Evolutionary conservation across 2,113 vertebrate genomes (phyloP).

Genomic region (Zeus faber): DNA sequence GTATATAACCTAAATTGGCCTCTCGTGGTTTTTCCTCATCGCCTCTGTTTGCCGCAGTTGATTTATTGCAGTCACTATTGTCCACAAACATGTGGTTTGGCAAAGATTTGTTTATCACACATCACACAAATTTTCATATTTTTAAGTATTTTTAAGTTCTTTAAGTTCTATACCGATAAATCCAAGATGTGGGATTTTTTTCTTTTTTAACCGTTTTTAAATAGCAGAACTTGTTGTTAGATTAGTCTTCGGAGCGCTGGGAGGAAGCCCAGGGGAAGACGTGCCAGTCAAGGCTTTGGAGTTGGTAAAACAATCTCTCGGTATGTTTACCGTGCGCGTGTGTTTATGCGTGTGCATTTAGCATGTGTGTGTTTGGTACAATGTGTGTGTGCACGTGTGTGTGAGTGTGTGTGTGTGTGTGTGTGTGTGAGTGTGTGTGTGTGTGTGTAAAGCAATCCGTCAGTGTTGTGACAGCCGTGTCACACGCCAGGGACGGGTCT

Average conservation of each 20-base stretch:
- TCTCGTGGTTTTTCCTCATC: too few relatives aligned
- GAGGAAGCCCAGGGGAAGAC: background rate
- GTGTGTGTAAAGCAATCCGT: conserved; percentile 64
- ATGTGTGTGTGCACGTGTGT: background rate
- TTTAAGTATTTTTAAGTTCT: too few relatives aligned
- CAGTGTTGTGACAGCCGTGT: conserved; percentile 71
- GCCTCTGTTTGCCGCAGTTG: too few relatives aligned
- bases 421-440: background rate
- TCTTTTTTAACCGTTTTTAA: too few relatives aligned
- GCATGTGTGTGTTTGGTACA: background rate
- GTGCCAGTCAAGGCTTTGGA: background rate
- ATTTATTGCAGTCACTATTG: too few relatives aligned
- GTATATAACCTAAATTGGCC: too few relatives aligned
- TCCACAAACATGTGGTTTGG: too few relatives aligned
- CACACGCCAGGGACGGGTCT: conserved; percentile 62
- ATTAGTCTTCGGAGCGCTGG: background rate
- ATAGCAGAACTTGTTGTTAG: background rate
- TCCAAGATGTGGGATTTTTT: too few relatives aligned
- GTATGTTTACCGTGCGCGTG: background rate
- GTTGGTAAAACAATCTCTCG: background rate
- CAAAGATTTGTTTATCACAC: too few relatives aligned
- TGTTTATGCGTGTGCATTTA: background rate
- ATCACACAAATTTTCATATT: too few relatives aligned
- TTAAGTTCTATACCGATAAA: too few relatives aligned
- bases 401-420: background rate